Evolutionary conservation across 2,797 vertebrate species (phyloP).

Genomic region (Heterohyrax brucei): DNA sequence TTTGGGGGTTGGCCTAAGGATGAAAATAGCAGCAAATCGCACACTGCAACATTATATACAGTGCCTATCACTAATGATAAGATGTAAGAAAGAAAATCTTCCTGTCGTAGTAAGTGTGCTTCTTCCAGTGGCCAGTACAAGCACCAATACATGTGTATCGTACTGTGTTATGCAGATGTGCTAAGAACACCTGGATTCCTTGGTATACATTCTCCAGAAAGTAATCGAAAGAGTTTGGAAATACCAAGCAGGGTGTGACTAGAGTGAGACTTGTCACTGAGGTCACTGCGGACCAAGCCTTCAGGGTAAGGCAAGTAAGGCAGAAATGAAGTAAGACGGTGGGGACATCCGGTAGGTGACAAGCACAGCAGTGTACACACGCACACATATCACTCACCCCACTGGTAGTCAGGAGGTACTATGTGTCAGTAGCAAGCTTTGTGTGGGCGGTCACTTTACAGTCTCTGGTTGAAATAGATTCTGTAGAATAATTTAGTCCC

Average conservation of each 20-base stretch:
- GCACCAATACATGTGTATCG: too few species aligned
- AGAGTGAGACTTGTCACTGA: neutral
- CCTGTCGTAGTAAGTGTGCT: too few species aligned
- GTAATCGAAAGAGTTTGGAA: conserved; percentile 20
- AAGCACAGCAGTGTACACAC: neutral
- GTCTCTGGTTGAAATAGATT: neutral
- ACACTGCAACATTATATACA: too few species aligned
- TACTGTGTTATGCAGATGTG: neutral
- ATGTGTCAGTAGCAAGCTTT: too few species aligned
- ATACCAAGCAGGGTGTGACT: neutral
- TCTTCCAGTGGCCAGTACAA: too few species aligned
- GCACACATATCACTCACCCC: neutral
- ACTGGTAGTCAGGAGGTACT: neutral
- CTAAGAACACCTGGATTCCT: neutral
- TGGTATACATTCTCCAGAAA: neutral
- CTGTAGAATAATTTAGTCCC: neutral
- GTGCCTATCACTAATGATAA: too few species aligned
- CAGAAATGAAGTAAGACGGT: neutral
- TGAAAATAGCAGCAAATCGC: too few species aligned
- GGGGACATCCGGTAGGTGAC: neutral
- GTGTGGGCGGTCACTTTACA: neutral
- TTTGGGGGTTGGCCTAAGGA: too few species aligned
- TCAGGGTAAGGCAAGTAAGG: neutral
- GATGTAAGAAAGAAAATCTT: too few species aligned
- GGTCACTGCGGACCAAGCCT: neutral